Evolutionary conservation across 2,888 invertebrate genomes (phyloP).

Genomic region (Lucinisca nassula): DNA sequence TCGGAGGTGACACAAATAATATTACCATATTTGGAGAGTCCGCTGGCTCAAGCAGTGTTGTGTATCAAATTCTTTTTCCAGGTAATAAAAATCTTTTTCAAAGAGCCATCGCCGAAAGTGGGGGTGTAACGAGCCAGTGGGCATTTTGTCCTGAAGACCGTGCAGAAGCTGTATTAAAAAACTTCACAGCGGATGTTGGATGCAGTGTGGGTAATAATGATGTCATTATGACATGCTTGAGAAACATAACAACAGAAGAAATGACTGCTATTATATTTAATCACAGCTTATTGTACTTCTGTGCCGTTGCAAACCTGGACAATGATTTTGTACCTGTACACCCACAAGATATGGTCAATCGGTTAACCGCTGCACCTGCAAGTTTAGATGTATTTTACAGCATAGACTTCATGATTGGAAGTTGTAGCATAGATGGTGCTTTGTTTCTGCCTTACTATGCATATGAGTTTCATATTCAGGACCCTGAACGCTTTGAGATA

Average conservation of each 20-base stretch:
- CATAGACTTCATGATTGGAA: background rate
- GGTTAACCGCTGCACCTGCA: no score
- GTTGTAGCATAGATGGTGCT: background rate
- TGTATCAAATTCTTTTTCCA: background rate
- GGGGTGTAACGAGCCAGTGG: background rate
- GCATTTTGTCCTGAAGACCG: background rate
- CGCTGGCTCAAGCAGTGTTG: background rate
- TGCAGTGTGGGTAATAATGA: background rate
- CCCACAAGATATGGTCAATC: background rate
- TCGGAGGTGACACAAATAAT: background rate
- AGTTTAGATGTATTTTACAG: background rate
- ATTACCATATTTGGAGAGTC: background rate
- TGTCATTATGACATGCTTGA: background rate
- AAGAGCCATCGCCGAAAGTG: background rate
- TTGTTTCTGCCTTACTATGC: background rate
- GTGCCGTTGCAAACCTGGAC: background rate
- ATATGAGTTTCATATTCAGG: background rate
- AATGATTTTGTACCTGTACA: background rate
- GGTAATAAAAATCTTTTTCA: background rate
- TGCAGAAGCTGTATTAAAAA: background rate
- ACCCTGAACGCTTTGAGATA: background rate
- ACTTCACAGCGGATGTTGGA: background rate
- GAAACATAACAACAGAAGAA: background rate
- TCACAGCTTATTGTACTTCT: background rate
- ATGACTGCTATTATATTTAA: background rate